phyloP scores from a whole-genome alignment of 2,888 invertebrate species.

The Yponomeuta plumbellus region DNA sequence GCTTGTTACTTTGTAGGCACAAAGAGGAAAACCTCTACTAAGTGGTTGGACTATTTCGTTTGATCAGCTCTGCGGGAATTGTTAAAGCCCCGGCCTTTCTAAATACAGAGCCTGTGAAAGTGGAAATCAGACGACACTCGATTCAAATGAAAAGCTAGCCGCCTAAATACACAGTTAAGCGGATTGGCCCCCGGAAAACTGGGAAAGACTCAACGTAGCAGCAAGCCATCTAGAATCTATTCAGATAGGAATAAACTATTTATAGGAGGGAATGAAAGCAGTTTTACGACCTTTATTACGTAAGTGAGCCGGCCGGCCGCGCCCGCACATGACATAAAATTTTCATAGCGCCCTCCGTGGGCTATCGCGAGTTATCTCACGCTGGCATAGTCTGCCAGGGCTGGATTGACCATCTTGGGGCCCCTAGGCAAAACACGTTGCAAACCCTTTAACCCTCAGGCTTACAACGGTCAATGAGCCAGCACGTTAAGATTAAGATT shows the following conservation, averaged over 20 bases:
- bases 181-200: not conserved
- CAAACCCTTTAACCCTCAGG: no score
- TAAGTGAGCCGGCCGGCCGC: not conserved
- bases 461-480: no score
- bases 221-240: not conserved
- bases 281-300: conserved; percentile 8
- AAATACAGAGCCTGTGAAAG: not conserved
- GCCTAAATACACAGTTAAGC: not conserved
- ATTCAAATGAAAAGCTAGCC: not conserved
- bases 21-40: not conserved
- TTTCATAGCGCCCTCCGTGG: conserved; percentile 7
- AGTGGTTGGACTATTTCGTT: not conserved
- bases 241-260: conserved; percentile 8
- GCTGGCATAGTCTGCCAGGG: not conserved
- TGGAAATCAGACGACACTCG: not conserved
- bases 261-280: not conserved
- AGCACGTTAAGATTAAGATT: no score
- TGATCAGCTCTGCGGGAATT: not conserved
- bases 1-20: not conserved
- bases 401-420: not conserved
- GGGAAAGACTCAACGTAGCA: not conserved
- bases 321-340: conserved; percentile 2
- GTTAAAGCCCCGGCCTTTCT: not conserved
- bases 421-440: no score
- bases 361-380: not conserved